phyloP scores from a whole-genome alignment of 2,888 invertebrate genomes.

The Eilema depressum region DNA sequence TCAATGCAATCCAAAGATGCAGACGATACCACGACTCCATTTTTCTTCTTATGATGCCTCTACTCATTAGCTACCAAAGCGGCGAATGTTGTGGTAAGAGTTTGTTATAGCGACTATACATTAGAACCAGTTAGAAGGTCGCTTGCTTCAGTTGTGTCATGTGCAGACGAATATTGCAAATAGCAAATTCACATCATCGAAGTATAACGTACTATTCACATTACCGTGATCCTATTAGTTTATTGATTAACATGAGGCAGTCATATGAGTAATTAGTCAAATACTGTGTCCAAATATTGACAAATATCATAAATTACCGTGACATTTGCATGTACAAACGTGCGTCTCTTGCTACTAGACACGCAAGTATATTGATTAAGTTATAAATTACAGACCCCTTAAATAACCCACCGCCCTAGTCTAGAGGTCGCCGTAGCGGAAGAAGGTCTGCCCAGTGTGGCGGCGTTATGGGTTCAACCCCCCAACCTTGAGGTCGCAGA shows the following conservation, averaged over 20 bases:
- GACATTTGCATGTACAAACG: conserved; percentile 1
- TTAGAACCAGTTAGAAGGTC: too few relatives aligned
- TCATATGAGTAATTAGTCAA: neutral
- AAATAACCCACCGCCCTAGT: neutral
- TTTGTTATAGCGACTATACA: too few relatives aligned
- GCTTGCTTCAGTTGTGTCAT: too few relatives aligned
- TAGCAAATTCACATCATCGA: neutral
- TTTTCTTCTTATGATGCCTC: too few relatives aligned
- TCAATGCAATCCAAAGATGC: too few relatives aligned
- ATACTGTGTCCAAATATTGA: neutral
- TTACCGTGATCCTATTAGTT: neutral
- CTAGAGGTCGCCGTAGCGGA: neutral
- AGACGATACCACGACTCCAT: too few relatives aligned
- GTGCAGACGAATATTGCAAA: neutral
- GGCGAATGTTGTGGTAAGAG: too few relatives aligned
- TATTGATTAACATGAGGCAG: neutral
- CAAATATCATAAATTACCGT: neutral
- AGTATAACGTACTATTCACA: neutral
- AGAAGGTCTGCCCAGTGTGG: neutral
- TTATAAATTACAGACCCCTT: neutral
- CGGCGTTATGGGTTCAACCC: neutral
- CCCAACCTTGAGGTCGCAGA: neutral
- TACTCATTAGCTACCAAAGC: too few relatives aligned
- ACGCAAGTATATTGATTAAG: neutral
- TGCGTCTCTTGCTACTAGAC: neutral